Base-by-base conservation (phyloP, 2,888 invertebrate species). In the Lobophora halterata region DNA sequence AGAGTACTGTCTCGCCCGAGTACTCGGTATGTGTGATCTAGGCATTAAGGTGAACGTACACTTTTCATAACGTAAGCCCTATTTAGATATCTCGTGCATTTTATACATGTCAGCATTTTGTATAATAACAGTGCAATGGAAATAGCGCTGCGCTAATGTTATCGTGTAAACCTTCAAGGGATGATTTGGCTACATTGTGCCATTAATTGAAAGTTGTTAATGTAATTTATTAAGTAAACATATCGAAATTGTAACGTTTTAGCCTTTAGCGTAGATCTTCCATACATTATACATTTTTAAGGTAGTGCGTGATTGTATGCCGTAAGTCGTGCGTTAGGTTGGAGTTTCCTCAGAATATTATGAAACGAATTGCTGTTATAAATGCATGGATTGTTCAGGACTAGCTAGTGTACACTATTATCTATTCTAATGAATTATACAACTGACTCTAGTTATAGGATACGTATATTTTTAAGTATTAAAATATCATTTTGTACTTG, bases 401-500 rank as follows among this genome's bases (percentile, higher is more conserved):
- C 55, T 72, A 71, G 64, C 60, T 65, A 72, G 67, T 69, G 70
- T 71, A 72, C 62, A 73, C 75, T 71, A 70, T 70, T 49, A 61
- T 70, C 67, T 71, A 72, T 68, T 65, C 66, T 74, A 76, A 71
- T 72, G 65, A 75, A 71, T 72, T 85, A 82, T 83, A 83, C 80
- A 85, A 85, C 77, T 79, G 82, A 86, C 76, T 78, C 69, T 85
- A 85, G 81, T 75, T 72, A 66, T 86, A 86, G 82, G 79, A 59
- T 85, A 85, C 68, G 71, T 69, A 77, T 80, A 81, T 78, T 70
- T 77, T 66, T 82, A 82, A 81, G 77, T 61, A 70, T 72, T 73
- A 78, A 82, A 44, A 78, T 83, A 86, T 87, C 86, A 83, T 86
- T 87, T 87, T 87, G 82, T 87, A 87, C 87, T 86, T 82, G 86